Evolutionary conservation across 2,797 vertebrate genomes (phyloP).

Genomic region (Eurystomus glaucurus): DNA sequence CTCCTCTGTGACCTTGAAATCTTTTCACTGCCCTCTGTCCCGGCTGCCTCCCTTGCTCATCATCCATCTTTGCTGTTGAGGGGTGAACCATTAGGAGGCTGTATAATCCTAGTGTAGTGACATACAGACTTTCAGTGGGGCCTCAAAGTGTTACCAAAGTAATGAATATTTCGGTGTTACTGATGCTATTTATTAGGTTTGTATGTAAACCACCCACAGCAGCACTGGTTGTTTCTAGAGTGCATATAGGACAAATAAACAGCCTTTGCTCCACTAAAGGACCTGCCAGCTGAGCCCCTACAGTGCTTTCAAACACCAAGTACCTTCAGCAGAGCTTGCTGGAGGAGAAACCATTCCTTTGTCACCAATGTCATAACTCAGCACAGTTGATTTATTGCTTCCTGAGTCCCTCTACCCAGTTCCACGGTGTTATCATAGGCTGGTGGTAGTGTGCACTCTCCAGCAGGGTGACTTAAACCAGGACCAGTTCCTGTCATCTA

Average conservation of each 20-base stretch:
- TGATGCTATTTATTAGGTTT: constrained; percentile 1
- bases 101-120: background rate
- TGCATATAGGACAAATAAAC: constrained; percentile 47
- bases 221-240: background rate
- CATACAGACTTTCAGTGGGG: background rate
- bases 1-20: background rate
- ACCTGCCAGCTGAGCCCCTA: background rate
- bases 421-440: background rate
- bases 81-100: background rate
- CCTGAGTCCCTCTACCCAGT: constrained; percentile 45
- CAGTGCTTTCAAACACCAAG: background rate
- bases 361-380: constrained; percentile 67
- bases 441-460: background rate
- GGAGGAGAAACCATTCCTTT: constrained; percentile 56
- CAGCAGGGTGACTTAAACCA: constrained; percentile 57
- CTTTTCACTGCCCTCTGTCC: background rate
- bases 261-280: fast-evolving
- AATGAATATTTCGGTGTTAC: background rate
- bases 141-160: background rate
- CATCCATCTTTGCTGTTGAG: background rate
- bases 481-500: constrained; percentile 35
- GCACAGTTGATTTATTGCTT: constrained; percentile 68
- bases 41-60: background rate
- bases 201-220: background rate
- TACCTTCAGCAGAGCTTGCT: constrained; percentile 27